A percentile compares a stretch with the other conserved stretches of the same genome.
Evolutionary conservation across 2,797 vertebrate genomes (phyloP).

Genomic region (Tachyglossus aculeatus): DNA sequence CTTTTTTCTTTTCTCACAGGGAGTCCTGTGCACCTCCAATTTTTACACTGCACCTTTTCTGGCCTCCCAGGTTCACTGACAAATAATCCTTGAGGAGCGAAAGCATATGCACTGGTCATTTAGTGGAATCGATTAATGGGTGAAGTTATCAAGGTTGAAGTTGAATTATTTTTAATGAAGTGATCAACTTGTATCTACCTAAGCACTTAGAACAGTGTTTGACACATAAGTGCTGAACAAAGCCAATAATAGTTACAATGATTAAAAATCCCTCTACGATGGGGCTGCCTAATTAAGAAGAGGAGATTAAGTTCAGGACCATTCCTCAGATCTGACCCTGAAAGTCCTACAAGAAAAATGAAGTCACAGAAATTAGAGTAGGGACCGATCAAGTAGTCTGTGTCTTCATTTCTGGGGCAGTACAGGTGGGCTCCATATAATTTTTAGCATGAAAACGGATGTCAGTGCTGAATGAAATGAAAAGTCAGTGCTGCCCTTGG

Average conservation of each 20-base stretch:
- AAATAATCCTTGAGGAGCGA: constrained; percentile 19
- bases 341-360: constrained; percentile 25
- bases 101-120: constrained; percentile 7
- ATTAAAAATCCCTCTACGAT: too few relatives aligned
- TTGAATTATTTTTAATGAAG: too few relatives aligned
- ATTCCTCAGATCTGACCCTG: constrained; percentile 16
- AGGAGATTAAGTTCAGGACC: constrained; percentile 23
- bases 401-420: neutral
- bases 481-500: neutral
- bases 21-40: neutral
- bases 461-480: neutral
- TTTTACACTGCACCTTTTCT: neutral
- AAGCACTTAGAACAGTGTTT: too few relatives aligned
- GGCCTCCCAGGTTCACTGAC: neutral
- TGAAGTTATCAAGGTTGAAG: too few relatives aligned
- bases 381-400: constrained; percentile 1
- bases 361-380: constrained; percentile 26
- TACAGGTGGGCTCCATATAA: neutral
- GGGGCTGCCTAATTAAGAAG: constrained; percentile 24
- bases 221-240: too few relatives aligned
- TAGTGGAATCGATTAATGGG: constrained; percentile 36
- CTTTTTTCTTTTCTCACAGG: neutral
- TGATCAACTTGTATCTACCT: too few relatives aligned
- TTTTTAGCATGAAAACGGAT: neutral
- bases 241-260: too few relatives aligned